Evolutionary conservation across 1,140 invertebrate genomes (phyloP), one percentile per base, ranked within the genome.

Genomic region (Megalonaias nervosa): DNA sequence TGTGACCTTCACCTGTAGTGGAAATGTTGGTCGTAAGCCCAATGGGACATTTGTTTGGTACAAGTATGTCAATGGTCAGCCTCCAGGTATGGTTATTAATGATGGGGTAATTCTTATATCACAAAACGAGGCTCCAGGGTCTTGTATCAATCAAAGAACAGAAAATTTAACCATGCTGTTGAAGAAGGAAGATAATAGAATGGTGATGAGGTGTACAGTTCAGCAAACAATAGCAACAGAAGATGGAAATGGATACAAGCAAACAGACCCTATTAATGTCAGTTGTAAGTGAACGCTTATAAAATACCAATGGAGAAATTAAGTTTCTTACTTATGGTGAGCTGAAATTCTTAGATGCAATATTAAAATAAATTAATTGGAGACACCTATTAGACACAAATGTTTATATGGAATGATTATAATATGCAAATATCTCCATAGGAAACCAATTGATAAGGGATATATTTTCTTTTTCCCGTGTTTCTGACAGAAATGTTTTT

Each of bases 21-120:
- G 73, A 4, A 66, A 75, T 75, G 73, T 75, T n/a, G 73, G 73
- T 11, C 60, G 48, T 38, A 59, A 75, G 23, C 73, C 73, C 19
- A 57, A 58, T 61, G 73, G 73, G 4, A 21, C 58, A 31, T 31
- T 75, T 14, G 66, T 16, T 31, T 75, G 73, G 73, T 75, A 67
- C 57, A 67, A 75, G 56, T 75, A 60, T 58, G 21, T 67, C 5
- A 61, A 60, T 17, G 60, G 60, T 31, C 38, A 66, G 23, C 57
- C 64, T 31, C 21, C 65, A 26, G 14, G 1, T 19, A 21, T 60
- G n/a, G 62, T 67, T 75, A 66, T 19, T 17, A 59, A 64, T 15
- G 21, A 13, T 57, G 17, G 12, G 26, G 73, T 66, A 12, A 14
- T 58, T 6, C 14, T 57, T 38, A 14, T 2, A 2, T 56, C 64